Conservation (phyloP, 2,113 vertebrate species). For the Peromyscus maniculatus region DNA sequence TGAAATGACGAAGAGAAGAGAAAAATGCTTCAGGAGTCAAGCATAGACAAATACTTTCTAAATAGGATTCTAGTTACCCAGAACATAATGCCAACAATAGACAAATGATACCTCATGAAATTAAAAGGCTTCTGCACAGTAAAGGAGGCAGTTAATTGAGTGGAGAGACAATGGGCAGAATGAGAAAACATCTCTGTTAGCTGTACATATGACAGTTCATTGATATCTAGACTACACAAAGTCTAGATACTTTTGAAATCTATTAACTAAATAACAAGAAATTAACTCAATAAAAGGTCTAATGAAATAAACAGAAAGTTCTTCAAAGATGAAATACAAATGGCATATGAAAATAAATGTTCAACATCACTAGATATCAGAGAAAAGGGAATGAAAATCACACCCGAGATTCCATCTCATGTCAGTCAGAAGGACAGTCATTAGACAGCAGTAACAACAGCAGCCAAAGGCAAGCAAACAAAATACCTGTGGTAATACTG, state of each 20-base stretch:
- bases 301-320: background rate
- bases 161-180: background rate
- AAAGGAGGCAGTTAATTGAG: background rate
- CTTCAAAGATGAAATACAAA: background rate
- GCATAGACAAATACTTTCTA: background rate
- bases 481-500: background rate
- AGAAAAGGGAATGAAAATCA: background rate
- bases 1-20: background rate
- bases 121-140: background rate
- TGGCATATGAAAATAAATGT: background rate
- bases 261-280: background rate
- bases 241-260: background rate
- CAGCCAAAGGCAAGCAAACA: background rate
- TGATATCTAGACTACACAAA: background rate
- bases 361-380: background rate
- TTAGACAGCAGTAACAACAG: background rate
- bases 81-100: background rate
- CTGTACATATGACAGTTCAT: background rate
- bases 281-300: background rate
- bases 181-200: background rate
- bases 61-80: background rate
- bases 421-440: background rate
- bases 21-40: background rate
- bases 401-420: background rate
- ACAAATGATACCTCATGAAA: background rate